A percentile compares a stretch with the other conserved stretches of the same genome.
These are phyloP conservation scores for Amia ocellicauda DNA, from an alignment of 2,113 vertebrate genomes.

Conservation along the genomic window DNA sequence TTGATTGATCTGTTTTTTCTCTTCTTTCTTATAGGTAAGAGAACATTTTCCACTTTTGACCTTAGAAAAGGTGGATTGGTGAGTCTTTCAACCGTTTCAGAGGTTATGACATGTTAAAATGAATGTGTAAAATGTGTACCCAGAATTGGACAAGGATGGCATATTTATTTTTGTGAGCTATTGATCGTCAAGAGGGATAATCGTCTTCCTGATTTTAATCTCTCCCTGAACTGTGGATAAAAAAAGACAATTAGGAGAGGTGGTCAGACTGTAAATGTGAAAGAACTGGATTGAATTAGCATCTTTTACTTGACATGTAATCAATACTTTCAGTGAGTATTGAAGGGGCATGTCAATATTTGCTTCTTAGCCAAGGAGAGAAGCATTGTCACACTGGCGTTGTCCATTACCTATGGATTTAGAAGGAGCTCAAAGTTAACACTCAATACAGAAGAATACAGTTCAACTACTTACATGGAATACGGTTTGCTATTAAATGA, in stretches of 20 bases:
- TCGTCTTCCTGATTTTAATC: background rate
- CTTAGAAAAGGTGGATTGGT: slow-evolving; percentile 42
- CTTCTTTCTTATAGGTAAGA: slow-evolving; percentile 61
- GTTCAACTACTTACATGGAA: background rate
- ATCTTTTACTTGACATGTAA: slow-evolving; percentile 42
- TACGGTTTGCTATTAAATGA: too few relatives aligned
- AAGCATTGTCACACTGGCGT: slow-evolving; percentile 47
- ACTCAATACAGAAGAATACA: background rate
- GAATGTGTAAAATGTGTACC: background rate
- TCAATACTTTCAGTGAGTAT: slow-evolving; percentile 52
- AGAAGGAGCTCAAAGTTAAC: slow-evolving; percentile 29
- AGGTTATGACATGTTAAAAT: slow-evolving; percentile 49
- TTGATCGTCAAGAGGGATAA: background rate
- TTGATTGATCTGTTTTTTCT: slow-evolving; percentile 61
- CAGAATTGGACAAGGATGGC: background rate
- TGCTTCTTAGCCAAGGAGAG: slow-evolving; percentile 48
- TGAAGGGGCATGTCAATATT: slow-evolving; percentile 67
- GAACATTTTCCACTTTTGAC: slow-evolving; percentile 53
- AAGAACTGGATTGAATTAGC: slow-evolving; percentile 51
- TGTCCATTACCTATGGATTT: slow-evolving; percentile 33
- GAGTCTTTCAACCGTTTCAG: slow-evolving; percentile 42
- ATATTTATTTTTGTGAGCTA: background rate
- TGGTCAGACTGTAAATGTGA: slow-evolving; percentile 15
- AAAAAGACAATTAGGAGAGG: background rate
- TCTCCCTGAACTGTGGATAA: background rate